Conservation (phyloP, 2,797 vertebrate genomes). For the Ambastaia sidthimunki region DNA sequence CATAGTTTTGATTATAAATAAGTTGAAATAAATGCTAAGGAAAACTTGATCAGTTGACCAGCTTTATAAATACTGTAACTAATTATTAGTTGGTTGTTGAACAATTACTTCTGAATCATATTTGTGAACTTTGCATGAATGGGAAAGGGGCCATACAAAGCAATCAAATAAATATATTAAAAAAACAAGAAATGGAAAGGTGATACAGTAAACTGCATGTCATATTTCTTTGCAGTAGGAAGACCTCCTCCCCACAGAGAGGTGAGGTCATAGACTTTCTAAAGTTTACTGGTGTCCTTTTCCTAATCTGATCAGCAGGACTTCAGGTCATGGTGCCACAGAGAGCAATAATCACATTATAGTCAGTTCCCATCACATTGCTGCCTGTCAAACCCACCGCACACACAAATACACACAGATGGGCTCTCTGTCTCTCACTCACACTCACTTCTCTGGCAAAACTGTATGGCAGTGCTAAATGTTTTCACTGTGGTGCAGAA, state of each 20-base stretch:
- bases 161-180: not conserved
- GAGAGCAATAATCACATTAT: conserved; percentile 62
- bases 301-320: conserved; percentile 68
- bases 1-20: too few species aligned
- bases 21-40: too few species aligned
- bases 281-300: conserved; percentile 64
- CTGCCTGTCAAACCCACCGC: conserved; percentile 41
- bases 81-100: too few species aligned
- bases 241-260: conserved; percentile 31
- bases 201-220: conserved; percentile 25
- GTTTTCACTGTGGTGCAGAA: too few species aligned
- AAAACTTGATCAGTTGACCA: too few species aligned
- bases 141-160: not conserved
- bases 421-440: conserved; percentile 9
- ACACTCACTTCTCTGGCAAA: not conserved
- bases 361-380: conserved; percentile 52
- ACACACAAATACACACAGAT: conserved; percentile 33
- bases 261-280: conserved; percentile 59
- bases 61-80: too few species aligned
- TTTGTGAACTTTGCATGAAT: too few species aligned
- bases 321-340: conserved; percentile 59
- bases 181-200: not conserved
- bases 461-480: too few species aligned
- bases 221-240: conserved; percentile 20
- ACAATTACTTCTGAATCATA: too few species aligned